A percentile compares a stretch with the other conserved stretches of the same genome.
Conservation (phyloP, 2,113 vertebrate species). For the Fulica atra region DNA sequence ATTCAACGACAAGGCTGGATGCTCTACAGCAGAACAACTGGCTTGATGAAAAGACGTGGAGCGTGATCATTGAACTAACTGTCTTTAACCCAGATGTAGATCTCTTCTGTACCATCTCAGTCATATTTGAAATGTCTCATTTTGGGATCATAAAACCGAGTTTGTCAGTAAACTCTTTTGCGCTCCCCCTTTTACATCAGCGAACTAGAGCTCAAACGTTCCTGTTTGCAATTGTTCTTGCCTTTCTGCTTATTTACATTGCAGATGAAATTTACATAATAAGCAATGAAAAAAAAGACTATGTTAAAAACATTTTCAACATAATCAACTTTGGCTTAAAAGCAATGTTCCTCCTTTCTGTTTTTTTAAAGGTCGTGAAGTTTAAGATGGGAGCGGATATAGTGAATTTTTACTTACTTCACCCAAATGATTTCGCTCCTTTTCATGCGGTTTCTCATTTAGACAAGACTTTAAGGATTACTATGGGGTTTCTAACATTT, state of each 20-base stretch:
- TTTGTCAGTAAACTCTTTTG: conserved; percentile 51
- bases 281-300: neutral
- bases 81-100: conserved; percentile 53
- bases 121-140: conserved; percentile 66
- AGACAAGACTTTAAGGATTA: conserved; percentile 43
- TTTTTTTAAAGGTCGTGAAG: conserved; percentile 24
- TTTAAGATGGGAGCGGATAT: conserved; percentile 38
- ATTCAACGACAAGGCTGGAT: conserved; percentile 52
- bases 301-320: conserved; percentile 17
- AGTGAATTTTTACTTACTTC: neutral
- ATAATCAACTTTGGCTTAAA: conserved; percentile 49
- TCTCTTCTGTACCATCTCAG: conserved; percentile 64
- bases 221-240: neutral
- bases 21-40: conserved; percentile 44
- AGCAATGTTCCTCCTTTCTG: neutral
- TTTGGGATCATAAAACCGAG: conserved; percentile 57
- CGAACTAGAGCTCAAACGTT: neutral
- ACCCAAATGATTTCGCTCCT: conserved; percentile 46
- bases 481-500: conserved; percentile 64
- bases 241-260: conserved; percentile 40
- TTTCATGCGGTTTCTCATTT: conserved; percentile 63
- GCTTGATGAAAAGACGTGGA: conserved; percentile 74
- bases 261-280: neutral
- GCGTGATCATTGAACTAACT: conserved; percentile 68
- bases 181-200: conserved; percentile 26